Conservation (phyloP, 2,888 invertebrate genomes). For the Lycophotia porphyrea region DNA sequence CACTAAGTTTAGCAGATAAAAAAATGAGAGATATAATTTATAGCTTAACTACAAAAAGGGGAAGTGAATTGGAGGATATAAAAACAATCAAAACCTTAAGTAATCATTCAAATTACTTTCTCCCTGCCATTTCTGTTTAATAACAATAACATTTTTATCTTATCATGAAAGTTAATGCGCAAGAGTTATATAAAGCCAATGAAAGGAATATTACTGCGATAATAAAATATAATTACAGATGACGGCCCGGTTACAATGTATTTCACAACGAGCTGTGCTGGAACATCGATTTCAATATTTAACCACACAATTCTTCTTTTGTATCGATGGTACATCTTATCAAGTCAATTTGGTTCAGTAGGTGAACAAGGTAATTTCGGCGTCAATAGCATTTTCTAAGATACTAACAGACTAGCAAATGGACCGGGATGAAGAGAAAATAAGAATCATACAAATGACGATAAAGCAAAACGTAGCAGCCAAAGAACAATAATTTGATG, state of each 20-base stretch:
- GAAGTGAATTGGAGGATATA: not conserved
- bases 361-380: not conserved
- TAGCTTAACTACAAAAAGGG: not conserved
- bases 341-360: not conserved
- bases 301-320: not conserved
- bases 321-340: not conserved
- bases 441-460: not conserved
- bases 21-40: no score
- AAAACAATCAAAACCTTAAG: not conserved
- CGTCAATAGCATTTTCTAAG: not conserved
- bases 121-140: conserved; percentile 20
- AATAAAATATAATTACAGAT: conserved; percentile 33
- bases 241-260: conserved; percentile 4
- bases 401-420: no score
- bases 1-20: no score
- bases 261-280: conserved; percentile 8
- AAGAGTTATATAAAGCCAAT: conserved; percentile 31
- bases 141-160: conserved; percentile 39
- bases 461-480: not conserved
- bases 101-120: conserved; percentile 28
- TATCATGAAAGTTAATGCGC: conserved; percentile 18
- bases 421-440: not conserved
- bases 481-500: not conserved
- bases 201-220: conserved; percentile 24
- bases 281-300: not conserved